Conservation (phyloP, 1,140 invertebrate species). For the Elymnias hypermnestra region DNA sequence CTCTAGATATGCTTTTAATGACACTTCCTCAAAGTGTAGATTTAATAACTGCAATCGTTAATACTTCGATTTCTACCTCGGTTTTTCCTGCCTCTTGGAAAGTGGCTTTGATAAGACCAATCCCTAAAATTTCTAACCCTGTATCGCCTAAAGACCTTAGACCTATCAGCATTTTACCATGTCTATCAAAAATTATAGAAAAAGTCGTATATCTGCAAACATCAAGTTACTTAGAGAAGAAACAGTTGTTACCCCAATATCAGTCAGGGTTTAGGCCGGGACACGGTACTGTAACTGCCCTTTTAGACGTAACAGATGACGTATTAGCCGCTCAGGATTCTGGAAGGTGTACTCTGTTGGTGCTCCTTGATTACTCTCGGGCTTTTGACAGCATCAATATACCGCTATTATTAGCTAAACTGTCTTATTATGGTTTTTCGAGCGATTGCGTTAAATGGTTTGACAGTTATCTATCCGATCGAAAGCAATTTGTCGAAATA, state of each 20-base stretch:
- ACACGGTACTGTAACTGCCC: no score
- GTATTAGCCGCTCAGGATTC: no score
- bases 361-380: not conserved
- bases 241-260: not conserved
- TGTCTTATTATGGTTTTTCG: slow-evolving; percentile 4
- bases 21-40: not conserved
- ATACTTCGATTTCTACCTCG: not conserved
- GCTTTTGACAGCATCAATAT: slow-evolving; percentile 5
- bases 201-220: not conserved
- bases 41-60: slow-evolving; percentile 8
- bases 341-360: not conserved
- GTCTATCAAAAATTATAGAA: slow-evolving; percentile 12
- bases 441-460: not conserved
- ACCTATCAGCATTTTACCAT: slow-evolving; percentile 12
- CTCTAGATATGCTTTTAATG: slow-evolving; percentile 8
- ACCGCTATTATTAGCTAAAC: no score
- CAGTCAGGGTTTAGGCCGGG: no score
- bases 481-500: slow-evolving; percentile 4
- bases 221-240: not conserved
- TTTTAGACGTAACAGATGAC: no score
- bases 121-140: no score
- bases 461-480: slow-evolving; percentile 3
- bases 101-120: not conserved
- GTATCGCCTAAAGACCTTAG: no score
- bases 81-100: slow-evolving; percentile 6